Conservation (phyloP, 2,113 vertebrate genomes). For the Gadus chalcogrammus region DNA sequence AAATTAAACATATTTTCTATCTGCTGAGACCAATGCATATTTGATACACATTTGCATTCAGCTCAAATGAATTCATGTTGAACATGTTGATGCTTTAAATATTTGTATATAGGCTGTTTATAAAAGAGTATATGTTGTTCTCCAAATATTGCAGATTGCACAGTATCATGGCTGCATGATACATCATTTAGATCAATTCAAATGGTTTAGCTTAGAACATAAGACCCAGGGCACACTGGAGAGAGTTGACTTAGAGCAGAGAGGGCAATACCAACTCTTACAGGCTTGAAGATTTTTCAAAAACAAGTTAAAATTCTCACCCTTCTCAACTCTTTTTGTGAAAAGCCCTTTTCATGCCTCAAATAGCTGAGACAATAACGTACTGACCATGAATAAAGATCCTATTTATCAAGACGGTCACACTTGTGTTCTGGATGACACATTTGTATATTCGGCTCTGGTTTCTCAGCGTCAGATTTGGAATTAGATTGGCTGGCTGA, state of each 20-base stretch:
- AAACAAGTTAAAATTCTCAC: background rate
- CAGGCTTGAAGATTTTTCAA: background rate
- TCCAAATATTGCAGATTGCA: too few relatives aligned
- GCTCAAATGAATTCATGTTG: too few relatives aligned
- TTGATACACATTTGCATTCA: too few relatives aligned
- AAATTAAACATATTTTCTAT: too few relatives aligned
- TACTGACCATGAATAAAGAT: constrained; percentile 49
- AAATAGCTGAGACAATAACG: constrained; percentile 37
- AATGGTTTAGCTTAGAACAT: background rate
- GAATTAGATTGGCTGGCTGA: constrained; percentile 55
- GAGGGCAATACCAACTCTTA: constrained; percentile 26
- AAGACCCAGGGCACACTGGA: background rate
- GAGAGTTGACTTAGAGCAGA: constrained; percentile 1
- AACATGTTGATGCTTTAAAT: too few relatives aligned
- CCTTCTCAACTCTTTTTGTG: constrained; percentile 41
- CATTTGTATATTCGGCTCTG: constrained; percentile 46
- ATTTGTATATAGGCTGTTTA: too few relatives aligned
- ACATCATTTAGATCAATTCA: background rate
- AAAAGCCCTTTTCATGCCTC: constrained; percentile 44
- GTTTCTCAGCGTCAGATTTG: constrained; percentile 53
- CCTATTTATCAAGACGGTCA: constrained; percentile 46
- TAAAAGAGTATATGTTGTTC: too few relatives aligned
- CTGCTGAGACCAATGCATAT: too few relatives aligned
- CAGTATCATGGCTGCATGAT: background rate
- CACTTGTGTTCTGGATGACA: constrained; percentile 55